phyloP scores from a whole-genome alignment of 2,113 vertebrate species.

The Eira barbara region DNA sequence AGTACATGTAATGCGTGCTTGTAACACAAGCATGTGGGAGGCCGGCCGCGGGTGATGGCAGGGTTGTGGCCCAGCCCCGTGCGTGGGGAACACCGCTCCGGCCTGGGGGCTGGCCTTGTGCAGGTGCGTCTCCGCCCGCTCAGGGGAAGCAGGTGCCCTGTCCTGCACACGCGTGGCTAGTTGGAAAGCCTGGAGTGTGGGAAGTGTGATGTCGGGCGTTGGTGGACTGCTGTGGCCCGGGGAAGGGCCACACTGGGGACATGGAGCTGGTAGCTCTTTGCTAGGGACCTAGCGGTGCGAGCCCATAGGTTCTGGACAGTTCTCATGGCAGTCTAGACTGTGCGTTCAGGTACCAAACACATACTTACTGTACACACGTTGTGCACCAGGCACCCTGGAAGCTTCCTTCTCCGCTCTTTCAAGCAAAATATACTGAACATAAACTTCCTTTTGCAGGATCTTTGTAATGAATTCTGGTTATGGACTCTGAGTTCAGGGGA shows the following conservation, averaged over 20 bases:
- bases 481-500: background rate
- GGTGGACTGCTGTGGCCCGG: fast-evolving
- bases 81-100: background rate
- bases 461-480: background rate
- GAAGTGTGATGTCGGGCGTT: background rate
- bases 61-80: background rate
- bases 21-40: background rate
- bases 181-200: fast-evolving
- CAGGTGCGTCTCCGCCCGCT: fast-evolving
- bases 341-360: fast-evolving
- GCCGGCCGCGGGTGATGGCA: background rate
- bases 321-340: background rate
- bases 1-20: background rate
- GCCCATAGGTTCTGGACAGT: background rate
- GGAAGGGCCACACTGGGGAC: background rate
- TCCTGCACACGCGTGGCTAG: fast-evolving
- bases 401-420: no score
- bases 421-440: no score
- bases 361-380: no score
- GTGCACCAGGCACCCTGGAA: fast-evolving
- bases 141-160: fast-evolving
- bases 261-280: background rate
- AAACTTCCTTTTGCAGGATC: background rate
- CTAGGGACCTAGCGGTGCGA: background rate
- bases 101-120: no score